These are phyloP conservation scores for Caenorhabditis virilis DNA, from an alignment of 2,888 invertebrate genomes.

Conservation along the genomic window DNA sequence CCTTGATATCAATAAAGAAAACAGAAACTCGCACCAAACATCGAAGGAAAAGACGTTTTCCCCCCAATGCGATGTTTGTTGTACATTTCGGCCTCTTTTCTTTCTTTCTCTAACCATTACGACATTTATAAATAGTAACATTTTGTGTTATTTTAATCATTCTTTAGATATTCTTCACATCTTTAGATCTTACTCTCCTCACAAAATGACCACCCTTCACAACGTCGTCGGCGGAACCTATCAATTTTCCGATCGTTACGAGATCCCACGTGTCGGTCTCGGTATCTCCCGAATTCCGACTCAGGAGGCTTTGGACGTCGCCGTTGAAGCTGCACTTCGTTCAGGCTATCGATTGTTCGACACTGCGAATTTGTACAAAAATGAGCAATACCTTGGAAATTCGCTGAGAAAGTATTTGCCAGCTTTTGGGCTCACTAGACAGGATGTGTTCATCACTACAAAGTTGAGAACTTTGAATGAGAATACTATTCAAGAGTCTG, in stretches of 20 bases:
- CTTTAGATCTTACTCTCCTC: too few species aligned
- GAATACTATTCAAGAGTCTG: slow-evolving; percentile 12
- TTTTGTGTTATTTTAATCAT: too few species aligned
- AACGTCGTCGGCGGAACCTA: slow-evolving; percentile 37
- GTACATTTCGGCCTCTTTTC: too few species aligned
- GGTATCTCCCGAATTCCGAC: slow-evolving; percentile 53
- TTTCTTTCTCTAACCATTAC: too few species aligned
- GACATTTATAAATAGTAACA: too few species aligned
- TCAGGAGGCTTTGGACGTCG: slow-evolving; percentile 37
- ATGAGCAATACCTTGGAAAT: slow-evolving; percentile 78
- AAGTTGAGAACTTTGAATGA: slow-evolving; percentile 74
- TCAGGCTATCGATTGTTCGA: slow-evolving; percentile 73
- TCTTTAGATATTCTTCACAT: too few species aligned
- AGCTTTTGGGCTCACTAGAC: slow-evolving; percentile 75
- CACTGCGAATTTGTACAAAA: slow-evolving; percentile 80
- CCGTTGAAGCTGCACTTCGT: slow-evolving; percentile 68
- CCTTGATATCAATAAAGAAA: too few species aligned
- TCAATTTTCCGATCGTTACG: slow-evolving; percentile 37
- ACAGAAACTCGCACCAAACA: too few species aligned
- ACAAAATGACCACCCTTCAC: too few species aligned
- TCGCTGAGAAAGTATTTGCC: slow-evolving; percentile 75
- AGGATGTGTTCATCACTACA: slow-evolving; percentile 82
- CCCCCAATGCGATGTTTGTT: too few species aligned
- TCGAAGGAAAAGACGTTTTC: too few species aligned
- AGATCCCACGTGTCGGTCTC: slow-evolving; percentile 53